Base-by-base conservation (phyloP, 1,140 invertebrate genomes). In the Achatina immaculata region DNA sequence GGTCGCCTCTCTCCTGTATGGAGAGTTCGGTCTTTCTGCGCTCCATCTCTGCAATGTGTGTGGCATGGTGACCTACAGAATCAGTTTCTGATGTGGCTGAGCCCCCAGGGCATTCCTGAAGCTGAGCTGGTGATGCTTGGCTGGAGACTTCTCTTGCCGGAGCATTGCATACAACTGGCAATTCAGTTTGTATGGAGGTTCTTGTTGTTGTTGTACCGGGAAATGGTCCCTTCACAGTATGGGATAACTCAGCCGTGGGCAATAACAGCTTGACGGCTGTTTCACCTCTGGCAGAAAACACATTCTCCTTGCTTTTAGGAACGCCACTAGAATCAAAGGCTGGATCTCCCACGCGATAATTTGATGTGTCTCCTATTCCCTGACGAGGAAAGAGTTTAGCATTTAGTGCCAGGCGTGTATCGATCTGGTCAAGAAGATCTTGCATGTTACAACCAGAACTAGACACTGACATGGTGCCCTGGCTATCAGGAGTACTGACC, bases 391-490 rank as follows among this genome's bases (percentile, higher is more conserved):
- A 80, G 1, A 81, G 62, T 36, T 73, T 75, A n/a, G 73, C 80
- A 24, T 55, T 75, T 40, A 74, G 7, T 19, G 81, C 75, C 9
- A 82, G 75, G 28, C 75, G 55, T 28, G 55, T 69, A 42, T 83
- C 82, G 28, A 83, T 80, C 28, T 83, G 82, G 48, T 83, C 82
- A 11, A 83, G 73, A 28, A 83, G 55, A 28, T 83, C 82, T 45
- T 81, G 76, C 82, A 85, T 85, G 81, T 81, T 81, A n/a, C 75
- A 81, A 24, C 79, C 58, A 34, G 84, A 83, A 51, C 80, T 79
- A 16, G 76, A 73, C 6, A 79, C 71, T 6, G 78, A 81, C 73
- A 78, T 73, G 11, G 78, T 72, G 45, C 55, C 71, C 55, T 68
- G 55, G 24, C 74, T 75, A 48, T 55, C n/a, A 19, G 45, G 62